Percentiles rank a stretch among this genome's conserved stretches.
Evolutionary conservation across 2,888 invertebrate genomes (phyloP).

Genomic region (Polyploca ridens): DNA sequence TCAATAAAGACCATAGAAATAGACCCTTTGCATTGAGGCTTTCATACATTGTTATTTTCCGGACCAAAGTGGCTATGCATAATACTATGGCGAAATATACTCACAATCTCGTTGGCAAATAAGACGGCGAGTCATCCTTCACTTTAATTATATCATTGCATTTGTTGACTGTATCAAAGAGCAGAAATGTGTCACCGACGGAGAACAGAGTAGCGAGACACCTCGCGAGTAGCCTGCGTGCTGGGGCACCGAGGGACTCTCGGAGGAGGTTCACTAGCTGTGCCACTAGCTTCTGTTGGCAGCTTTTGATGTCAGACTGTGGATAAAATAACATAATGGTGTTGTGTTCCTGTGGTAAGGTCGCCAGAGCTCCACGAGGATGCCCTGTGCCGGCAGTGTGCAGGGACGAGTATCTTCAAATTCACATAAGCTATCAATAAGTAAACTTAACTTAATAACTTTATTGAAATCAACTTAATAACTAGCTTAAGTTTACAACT

Average conservation of each 20-base stretch:
- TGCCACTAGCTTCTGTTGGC: slow-evolving; percentile 97
- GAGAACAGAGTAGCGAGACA: slow-evolving; percentile 97
- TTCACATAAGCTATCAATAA: no score
- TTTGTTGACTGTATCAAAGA: slow-evolving; percentile 98
- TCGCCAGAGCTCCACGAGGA: no score
- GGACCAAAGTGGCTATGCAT: neutral
- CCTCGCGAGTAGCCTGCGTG: slow-evolving; percentile 94
- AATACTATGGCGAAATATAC: slow-evolving; percentile 63
- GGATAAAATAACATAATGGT: slow-evolving; percentile 43
- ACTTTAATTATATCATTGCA: slow-evolving; percentile 99
- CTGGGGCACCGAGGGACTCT: slow-evolving; percentile 96
- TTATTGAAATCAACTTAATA: no score
- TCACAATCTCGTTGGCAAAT: slow-evolving; percentile 97
- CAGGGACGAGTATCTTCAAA: no score
- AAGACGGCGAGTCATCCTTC: slow-evolving; percentile 98
- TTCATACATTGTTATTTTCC: no score
- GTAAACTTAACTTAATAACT: no score
- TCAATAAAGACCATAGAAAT: no score
- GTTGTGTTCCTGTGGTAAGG: no score
- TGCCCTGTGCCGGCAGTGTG: no score
- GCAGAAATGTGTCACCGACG: slow-evolving; percentile 97
- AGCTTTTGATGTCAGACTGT: slow-evolving; percentile 97
- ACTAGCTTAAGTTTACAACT: no score
- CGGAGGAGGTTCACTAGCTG: slow-evolving; percentile 96
- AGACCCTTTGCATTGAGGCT: no score